Evolutionary conservation across 2,888 invertebrate species (phyloP).

Genomic region (Drosophila setosimentum): DNA sequence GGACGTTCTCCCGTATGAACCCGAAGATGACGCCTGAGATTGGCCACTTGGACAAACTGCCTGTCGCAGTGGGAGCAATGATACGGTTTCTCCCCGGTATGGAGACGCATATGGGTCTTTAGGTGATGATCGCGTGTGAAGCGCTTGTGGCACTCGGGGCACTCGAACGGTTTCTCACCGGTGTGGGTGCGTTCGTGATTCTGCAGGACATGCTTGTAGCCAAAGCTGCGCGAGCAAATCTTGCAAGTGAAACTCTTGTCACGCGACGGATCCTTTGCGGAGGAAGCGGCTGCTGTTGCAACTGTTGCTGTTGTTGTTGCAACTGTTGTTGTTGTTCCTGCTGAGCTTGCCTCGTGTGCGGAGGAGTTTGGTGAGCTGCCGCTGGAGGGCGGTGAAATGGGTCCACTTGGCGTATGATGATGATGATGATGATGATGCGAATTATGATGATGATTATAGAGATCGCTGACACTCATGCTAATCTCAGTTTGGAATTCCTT

Average conservation of each 20-base stretch:
- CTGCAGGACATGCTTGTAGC: constrained; percentile 97
- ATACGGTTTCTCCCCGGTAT: constrained; percentile 97
- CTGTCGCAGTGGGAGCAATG: constrained; percentile 96
- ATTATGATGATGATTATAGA: constrained; percentile 53
- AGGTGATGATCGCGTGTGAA: constrained; percentile 97
- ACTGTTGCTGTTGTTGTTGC: constrained; percentile 8
- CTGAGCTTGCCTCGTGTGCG: constrained; percentile 64
- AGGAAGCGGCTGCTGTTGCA: constrained; percentile 4
- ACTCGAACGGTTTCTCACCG: constrained; percentile 97
- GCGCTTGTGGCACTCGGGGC: constrained; percentile 95
- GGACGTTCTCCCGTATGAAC: constrained; percentile 97
- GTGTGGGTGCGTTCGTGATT: constrained; percentile 98
- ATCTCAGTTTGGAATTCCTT: constrained; percentile 84
- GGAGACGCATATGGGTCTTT: constrained; percentile 96
- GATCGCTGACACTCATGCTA: constrained; percentile 79
- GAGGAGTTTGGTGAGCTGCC: constrained; percentile 86
- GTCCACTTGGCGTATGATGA: constrained; percentile 76
- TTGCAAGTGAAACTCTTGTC: constrained; percentile 96
- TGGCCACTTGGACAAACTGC: constrained; percentile 97
- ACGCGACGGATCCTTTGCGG: constrained; percentile 86
- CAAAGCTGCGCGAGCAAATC: constrained; percentile 94
- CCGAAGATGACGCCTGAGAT: constrained; percentile 93
- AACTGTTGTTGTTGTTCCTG: constrained; percentile 6
- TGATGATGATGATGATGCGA: neutral
- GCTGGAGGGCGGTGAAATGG: constrained; percentile 87